Conservation (phyloP, 2,797 vertebrate genomes). For the Phalanger gymnotis region DNA sequence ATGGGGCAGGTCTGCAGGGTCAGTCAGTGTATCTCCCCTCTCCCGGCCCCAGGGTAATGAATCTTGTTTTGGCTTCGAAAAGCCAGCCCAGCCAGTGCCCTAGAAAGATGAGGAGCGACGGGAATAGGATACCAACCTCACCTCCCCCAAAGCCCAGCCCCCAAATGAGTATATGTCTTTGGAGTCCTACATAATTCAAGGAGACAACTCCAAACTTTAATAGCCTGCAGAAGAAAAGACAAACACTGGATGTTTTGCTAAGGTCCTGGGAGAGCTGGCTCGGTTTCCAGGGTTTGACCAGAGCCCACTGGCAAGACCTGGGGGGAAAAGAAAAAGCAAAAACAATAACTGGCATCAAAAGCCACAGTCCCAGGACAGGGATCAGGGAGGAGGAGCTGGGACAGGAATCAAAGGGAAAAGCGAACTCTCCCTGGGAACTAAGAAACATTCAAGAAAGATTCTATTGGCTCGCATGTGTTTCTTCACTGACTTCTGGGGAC, state of each 20-base stretch:
- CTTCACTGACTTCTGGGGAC: neutral
- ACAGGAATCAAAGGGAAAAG: neutral
- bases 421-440: neutral
- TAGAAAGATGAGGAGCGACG: constrained; percentile 21
- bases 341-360: neutral
- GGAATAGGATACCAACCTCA: neutral
- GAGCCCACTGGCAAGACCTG: constrained; percentile 35
- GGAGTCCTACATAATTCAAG: constrained; percentile 62
- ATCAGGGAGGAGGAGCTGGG: neutral
- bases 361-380: neutral
- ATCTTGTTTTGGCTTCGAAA: constrained; percentile 75
- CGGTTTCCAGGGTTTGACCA: constrained; percentile 27
- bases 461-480: neutral
- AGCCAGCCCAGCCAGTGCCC: constrained; percentile 50
- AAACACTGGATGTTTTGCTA: constrained; percentile 64
- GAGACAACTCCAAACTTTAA: constrained; percentile 35
- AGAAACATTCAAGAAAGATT: neutral
- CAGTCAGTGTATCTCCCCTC: constrained; percentile 69
- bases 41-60: constrained; percentile 72
- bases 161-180: constrained; percentile 41
- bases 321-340: neutral
- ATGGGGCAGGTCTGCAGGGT: constrained; percentile 75
- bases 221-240: neutral
- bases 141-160: neutral
- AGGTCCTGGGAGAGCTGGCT: constrained; percentile 56